Base-by-base conservation (phyloP, 2,888 invertebrate species). In the Girardia tigrina region DNA sequence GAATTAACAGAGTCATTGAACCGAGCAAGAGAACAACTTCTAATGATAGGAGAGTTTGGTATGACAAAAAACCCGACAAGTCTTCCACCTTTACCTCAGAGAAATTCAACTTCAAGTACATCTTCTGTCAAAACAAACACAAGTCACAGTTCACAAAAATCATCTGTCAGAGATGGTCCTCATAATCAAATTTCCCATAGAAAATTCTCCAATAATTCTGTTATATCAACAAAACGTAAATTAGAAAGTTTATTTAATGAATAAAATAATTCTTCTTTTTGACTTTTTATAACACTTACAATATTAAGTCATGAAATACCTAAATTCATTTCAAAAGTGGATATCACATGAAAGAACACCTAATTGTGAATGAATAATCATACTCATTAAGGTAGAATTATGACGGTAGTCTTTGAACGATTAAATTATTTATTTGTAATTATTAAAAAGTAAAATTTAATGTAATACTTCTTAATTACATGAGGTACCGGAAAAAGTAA, bases 1-100 rank as follows among this genome's bases (percentile, higher is more conserved):
- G 83, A 83, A 77, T 79, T 83, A 73, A 83, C 82, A 2, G 83
- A 83, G 70, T 80, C 82, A n/a, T 78, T 83, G 12, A 82, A 81
- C 79, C 80, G 80, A 23, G 81, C 81, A 0, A 80, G 80, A 75
- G 81, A 80, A 73, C 80, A 82, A 77, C 77, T 82, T 1, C 73
- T 82, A 28, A 56, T 56, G 56, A 56, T 56, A 20, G 56, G 56
- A 4, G 56, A 56, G n/a, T 56, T 56, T 23, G 23, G n/a, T 56
- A 56, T 56, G 4, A 20, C 56, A 20, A 56, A 56, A 56, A 56
- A 56, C 23, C 56, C 56, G 4, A 16, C 23, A n/a, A 56, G 56
- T 56, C 56, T 56, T 56, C 56, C 56, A 12, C 56, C 56, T 12
- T 20, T 56, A 20, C 56, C 56, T 8, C 56, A 4, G n/a, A 56